Evolutionary conservation across 2,113 vertebrate genomes (phyloP), one percentile per base, ranked within the genome.

Genomic region (Triplophysa rosa): DNA sequence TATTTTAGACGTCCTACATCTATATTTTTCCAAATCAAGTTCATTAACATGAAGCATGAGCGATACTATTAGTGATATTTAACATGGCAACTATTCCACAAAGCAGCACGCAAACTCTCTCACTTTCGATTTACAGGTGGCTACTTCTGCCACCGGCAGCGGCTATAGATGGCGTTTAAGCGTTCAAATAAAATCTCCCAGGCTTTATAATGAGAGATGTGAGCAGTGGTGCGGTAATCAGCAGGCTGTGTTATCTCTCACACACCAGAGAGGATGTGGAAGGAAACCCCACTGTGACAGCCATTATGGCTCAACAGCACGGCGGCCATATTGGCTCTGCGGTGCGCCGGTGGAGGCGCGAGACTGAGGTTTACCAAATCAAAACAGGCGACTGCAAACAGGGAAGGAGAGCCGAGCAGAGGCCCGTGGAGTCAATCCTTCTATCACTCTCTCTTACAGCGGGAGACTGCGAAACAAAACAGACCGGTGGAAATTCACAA

Each of bases 231-330:
- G 59, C 52, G 65, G 73, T 89, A 88, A 89, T 88, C 85, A 82
- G 83, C 83, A 81, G 81, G 84, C 78, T 79, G 70, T 83, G 84
- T 89, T 89, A 91, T 92, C 89, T 90, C 84, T 83, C 68, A 80
- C 86, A 69, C 72, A 87, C 87, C 89, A 91, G 90, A 87, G 86
- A 83, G 86, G 75, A 82, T 12, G 40, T 82, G 66, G 73, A 73
- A 56, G 84, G 80, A 82, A 87, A 88, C 74, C 85, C 87, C 82
- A 17, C 82, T 81, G 86, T 19, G 82, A 79, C 61, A 40, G 83
- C 86, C 85, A 88, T 87, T 87, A 84, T n/a, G 8, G 59, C 79
- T 83, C 82, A 78, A 80, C 86, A 78, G 84, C 40, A 65, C 14
- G 29, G 56, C 61, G 9, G 71, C 84, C 76, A 67, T 79, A 47